Percentiles rank a stretch among this genome's conserved stretches.
phyloP scores from a whole-genome alignment of 2,113 vertebrate genomes.

The Leucosticte australis region DNA sequence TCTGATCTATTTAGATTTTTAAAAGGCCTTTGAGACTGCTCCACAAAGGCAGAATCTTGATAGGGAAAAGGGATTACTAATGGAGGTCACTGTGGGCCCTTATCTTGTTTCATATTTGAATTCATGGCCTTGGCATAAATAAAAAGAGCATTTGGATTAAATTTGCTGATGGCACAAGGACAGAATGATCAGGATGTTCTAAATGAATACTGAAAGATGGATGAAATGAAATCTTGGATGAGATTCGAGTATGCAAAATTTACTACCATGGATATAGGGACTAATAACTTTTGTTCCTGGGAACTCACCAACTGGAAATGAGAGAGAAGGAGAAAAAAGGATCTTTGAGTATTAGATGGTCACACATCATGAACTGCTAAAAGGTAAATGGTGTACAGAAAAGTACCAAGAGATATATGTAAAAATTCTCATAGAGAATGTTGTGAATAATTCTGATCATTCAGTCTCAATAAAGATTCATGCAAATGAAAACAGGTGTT shows the following conservation, averaged over 20 bases:
- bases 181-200: slow-evolving; percentile 5
- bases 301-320: not conserved
- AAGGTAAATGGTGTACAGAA: not conserved
- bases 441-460: not conserved
- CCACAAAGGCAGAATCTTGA: slow-evolving; percentile 13
- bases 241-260: not conserved
- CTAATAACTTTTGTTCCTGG: not conserved
- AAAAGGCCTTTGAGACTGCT: not conserved
- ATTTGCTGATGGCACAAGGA: slow-evolving; percentile 5
- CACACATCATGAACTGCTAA: not conserved
- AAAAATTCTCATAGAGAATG: not conserved
- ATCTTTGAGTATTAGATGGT: not conserved
- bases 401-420: not conserved
- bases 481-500: not conserved
- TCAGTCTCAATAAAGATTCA: not conserved
- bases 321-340: not conserved
- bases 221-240: slow-evolving; percentile 21
- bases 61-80: not conserved
- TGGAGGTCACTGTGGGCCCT: not conserved
- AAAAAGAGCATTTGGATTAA: slow-evolving; percentile 11
- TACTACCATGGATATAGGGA: not conserved
- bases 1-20: slow-evolving; percentile 19
- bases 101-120: slow-evolving; percentile 28
- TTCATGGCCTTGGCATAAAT: slow-evolving; percentile 1
- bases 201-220: not conserved